Evolutionary conservation across 2,888 invertebrate species (phyloP), one percentile per base, ranked within the genome.

Genomic region (Alsophila aescularia): DNA sequence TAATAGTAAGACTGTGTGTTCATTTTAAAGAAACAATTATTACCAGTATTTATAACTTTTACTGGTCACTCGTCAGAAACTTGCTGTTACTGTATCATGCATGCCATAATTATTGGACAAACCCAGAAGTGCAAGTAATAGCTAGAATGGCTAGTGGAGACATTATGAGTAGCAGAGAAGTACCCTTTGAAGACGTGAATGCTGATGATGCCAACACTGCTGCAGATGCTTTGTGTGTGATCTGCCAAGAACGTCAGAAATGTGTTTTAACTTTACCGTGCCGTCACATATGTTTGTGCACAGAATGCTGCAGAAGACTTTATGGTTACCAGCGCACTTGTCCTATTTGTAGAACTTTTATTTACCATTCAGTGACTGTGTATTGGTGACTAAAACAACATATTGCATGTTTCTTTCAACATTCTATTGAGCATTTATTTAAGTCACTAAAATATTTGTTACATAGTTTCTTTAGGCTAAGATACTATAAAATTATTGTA

Each of bases 191-290:
- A 58, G 77, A 72, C 58, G 81, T 80, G 34, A 77, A 75, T 66
- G 73, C 60, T 12, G 56, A 62, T 21, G 61, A 62, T 37, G 36
- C 44, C 3, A 60, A 56, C 6, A 77, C 75, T 70, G 70, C 73
- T 56, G 75, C 81, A 9, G 92, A 92, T 68, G 76, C 83, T 34
- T 72, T 87, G 10, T 93, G 93, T 81, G 87, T 93, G 12, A 90
- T 93, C 60, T 93, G 93, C 60, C 92, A 93, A 65, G 93, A 93
- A 64, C 73, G 89, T 3, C 85, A 87, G 56, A 93, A 93, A 73
- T 93, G 93, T 84, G 90, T 93, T 12, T 73, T 93, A 34, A 87
- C 92, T 36, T 69, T 93, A 49, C 93, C 93, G 0, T 93, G 93
- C 65, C 84, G 91, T 13, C 93, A 93, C 81, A 83, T 93, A 14